These are phyloP conservation scores for Caenorhabditis briggsae DNA, from an alignment of 1,140 invertebrate species.

Conservation along the genomic window DNA sequence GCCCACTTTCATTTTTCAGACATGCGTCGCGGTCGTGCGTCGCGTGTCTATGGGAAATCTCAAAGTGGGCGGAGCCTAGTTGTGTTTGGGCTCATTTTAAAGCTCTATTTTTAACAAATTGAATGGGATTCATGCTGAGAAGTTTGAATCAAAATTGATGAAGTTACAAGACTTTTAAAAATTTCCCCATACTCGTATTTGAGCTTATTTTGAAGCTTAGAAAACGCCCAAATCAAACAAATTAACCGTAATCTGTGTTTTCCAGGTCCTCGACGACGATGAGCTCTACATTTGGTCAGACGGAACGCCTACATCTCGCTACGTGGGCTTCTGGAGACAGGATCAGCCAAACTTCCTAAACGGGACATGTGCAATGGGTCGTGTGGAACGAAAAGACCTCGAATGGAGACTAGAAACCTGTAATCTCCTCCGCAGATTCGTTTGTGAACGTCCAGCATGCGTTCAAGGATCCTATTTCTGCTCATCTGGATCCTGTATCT, in stretches of 20 bases:
- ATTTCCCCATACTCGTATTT: too few species aligned
- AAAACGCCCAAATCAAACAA: too few species aligned
- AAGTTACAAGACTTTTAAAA: too few species aligned
- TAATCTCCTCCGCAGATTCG: conserved; percentile 91
- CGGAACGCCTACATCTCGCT: conserved; percentile 90
- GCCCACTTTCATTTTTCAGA: too few species aligned
- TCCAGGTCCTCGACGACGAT: conserved; percentile 63
- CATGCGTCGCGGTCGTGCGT: too few species aligned
- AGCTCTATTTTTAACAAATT: background rate
- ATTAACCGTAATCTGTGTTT: background rate
- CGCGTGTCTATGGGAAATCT: too few species aligned
- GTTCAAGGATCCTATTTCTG: conserved; percentile 84
- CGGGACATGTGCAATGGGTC: conserved; percentile 88
- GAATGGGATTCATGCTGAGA: background rate
- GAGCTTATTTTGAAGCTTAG: too few species aligned
- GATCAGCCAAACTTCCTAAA: conserved; percentile 87
- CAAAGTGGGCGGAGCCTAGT: background rate
- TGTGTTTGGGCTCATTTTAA: background rate
- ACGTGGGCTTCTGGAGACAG: conserved; percentile 82
- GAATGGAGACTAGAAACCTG: conserved; percentile 80
- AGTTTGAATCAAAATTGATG: background rate
- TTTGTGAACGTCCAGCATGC: conserved; percentile 92
- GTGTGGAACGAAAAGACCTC: conserved; percentile 63
- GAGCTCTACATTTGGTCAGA: conserved; percentile 83
- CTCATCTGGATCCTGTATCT: conserved; percentile 79